Base-by-base conservation (phyloP, 1,140 invertebrate species). In the Formica selysi region DNA sequence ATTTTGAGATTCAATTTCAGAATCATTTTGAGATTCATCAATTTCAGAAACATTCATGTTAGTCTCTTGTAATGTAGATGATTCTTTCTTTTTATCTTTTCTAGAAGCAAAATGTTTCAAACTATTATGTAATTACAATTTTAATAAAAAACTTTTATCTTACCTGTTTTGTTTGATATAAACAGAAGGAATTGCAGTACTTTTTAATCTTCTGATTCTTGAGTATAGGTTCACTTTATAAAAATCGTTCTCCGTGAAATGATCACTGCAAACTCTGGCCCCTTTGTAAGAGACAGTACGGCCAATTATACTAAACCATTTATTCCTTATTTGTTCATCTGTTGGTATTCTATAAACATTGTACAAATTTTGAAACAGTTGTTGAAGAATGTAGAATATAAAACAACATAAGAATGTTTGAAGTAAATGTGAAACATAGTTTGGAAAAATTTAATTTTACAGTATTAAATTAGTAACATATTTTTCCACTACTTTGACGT, bases 191-290 rank as follows among this genome's bases (percentile, higher is more conserved):
- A 71, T 29, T 11, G 68, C 68, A 19, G 68, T 71, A 29, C 19
- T 71, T 8, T 71, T 71, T 11, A 71, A n/a, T 51, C 68, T 71
- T 32, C 29, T 71, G 8, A 71, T 19, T 71, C 16, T 71, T 32
- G 68, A n/a, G 5, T 54, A 48, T 10, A 29, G 7, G n/a, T 19
- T 51, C 5, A 71, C 51, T 26, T 71, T 7, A 48, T 51, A 26
- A 32, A 51, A 71, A 71, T 71, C 68, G 0, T 71, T 11, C 51
- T 71, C 44, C 0, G 16, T 54, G 19, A 71, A 71, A 71, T 71
- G 68, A 22, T 71, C 68, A 32, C 68, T 71, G 29, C 68, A 71
- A 11, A 71, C 68, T 10, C 68, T 71, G 26, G 68, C 68, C 2
- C 68, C 26, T 32, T 71, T 71, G 16, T 71, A 51, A 4, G 68